phyloP scores from a whole-genome alignment of 1,140 invertebrate genomes.

The Zaprionus kolodkinae region DNA sequence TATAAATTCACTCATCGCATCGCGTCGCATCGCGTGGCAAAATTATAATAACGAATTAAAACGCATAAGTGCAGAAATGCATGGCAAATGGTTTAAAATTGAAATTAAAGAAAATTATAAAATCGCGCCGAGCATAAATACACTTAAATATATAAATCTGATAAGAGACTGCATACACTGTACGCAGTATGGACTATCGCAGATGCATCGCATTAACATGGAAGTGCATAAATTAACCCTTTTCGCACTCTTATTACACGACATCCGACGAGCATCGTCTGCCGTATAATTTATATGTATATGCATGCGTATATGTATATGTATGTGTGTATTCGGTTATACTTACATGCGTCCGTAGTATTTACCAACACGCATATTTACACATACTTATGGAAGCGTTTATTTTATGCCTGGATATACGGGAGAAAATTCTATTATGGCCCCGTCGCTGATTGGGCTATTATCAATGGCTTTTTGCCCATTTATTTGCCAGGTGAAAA shows the following conservation, averaged over 20 bases:
- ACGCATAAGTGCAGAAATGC: conserved; percentile 43
- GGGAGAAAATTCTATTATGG: conserved; percentile 44
- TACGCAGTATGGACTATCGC: conserved; percentile 27
- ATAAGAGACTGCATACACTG: conserved; percentile 49
- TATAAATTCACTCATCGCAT: conserved; percentile 61
- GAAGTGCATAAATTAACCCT: conserved; percentile 75
- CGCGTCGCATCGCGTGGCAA: conserved; percentile 27
- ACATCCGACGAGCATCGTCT: conserved; percentile 3
- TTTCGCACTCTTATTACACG: conserved; percentile 66
- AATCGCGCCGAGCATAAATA: conserved; percentile 60
- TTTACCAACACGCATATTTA: conserved; percentile 30
- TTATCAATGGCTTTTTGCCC: conserved; percentile 35
- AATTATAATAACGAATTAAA: conserved; percentile 67
- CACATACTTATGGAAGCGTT: conserved; percentile 44
- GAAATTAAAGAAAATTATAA: conserved; percentile 76
- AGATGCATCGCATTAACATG: conserved; percentile 76
- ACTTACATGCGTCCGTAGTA: conserved; percentile 9
- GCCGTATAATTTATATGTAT: not conserved
- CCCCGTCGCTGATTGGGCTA: conserved; percentile 33
- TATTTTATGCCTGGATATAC: conserved; percentile 36
- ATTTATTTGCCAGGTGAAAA: conserved; percentile 44
- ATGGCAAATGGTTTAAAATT: conserved; percentile 68
- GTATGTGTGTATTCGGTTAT: not conserved
- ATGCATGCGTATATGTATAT: not conserved
- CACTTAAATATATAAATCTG: conserved; percentile 71